Conservation (phyloP, 2,113 vertebrate species). For the Alosa alosa region DNA sequence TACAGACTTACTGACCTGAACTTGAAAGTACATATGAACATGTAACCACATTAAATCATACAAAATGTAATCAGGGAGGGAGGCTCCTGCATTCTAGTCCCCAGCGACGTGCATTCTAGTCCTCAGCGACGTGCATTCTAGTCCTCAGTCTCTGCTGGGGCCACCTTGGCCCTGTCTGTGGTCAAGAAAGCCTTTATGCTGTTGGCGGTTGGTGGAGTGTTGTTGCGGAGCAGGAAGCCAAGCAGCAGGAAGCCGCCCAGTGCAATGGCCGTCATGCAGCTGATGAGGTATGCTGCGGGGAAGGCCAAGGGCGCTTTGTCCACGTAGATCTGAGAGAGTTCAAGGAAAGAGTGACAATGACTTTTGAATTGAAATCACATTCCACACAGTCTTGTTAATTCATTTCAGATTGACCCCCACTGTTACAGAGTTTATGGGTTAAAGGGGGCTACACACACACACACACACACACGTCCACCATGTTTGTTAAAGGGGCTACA, state of each 20-base stretch:
- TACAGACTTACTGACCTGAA: no score
- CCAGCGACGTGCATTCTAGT: no score
- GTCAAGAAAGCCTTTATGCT: not conserved
- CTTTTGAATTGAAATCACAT: not conserved
- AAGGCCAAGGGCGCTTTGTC: slow-evolving; percentile 8
- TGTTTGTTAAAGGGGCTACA: no score
- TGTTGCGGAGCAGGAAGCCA: not conserved
- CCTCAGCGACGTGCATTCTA: no score
- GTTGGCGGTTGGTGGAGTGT: not conserved
- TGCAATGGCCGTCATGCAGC: slow-evolving; percentile 11
- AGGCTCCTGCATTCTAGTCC: no score
- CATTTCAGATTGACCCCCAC: not conserved
- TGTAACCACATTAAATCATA: no score
- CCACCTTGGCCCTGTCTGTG: not conserved
- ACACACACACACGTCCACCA: no score
- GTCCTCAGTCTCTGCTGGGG: not conserved
- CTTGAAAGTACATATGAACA: no score
- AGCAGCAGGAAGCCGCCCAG: not conserved
- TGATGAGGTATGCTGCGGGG: not conserved
- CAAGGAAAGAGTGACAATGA: not conserved
- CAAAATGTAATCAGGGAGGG: no score
- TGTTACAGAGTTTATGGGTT: not conserved
- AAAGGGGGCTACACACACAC: no score
- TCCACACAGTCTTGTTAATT: not conserved
- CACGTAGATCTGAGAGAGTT: slow-evolving; percentile 9